A percentile compares a stretch with the other conserved stretches of the same genome.
Evolutionary conservation across 2,888 invertebrate species (phyloP).

Genomic region (Archaeoteleia sp.): DNA sequence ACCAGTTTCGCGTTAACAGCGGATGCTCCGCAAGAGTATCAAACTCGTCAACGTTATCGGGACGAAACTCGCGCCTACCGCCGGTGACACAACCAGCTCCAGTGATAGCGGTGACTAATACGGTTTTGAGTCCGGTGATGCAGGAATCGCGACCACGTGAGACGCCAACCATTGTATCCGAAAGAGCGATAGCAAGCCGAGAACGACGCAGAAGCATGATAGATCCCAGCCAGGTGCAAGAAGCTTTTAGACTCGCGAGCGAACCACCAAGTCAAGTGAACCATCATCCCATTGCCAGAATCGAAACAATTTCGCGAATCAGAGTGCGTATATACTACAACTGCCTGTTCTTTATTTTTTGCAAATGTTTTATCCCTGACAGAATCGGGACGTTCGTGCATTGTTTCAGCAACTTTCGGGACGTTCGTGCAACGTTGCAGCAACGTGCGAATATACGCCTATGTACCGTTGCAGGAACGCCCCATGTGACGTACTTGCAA

Average conservation of each 20-base stretch:
- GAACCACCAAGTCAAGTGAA: slow-evolving; percentile 67
- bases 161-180: slow-evolving; percentile 63
- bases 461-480: no score
- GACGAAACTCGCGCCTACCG: slow-evolving; percentile 56
- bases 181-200: slow-evolving; percentile 71
- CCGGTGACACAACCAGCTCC: slow-evolving; percentile 68
- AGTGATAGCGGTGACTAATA: slow-evolving; percentile 71
- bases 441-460: no score
- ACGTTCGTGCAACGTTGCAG: no score
- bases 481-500: no score
- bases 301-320: neutral
- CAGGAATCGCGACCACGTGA: slow-evolving; percentile 72
- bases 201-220: slow-evolving; percentile 74
- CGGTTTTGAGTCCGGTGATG: slow-evolving; percentile 73
- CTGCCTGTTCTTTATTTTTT: no score
- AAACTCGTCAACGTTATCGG: neutral
- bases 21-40: slow-evolving; percentile 27
- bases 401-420: no score
- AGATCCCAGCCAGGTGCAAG: slow-evolving; percentile 73
- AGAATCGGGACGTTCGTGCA: no score
- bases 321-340: neutral
- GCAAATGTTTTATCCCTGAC: no score
- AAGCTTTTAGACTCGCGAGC: slow-evolving; percentile 64
- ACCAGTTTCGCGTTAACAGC: slow-evolving; percentile 69
- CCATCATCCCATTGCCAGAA: slow-evolving; percentile 5